Percentiles rank a stretch among this genome's conserved stretches.
These are phyloP conservation scores for Sigmodon hispidus DNA, from an alignment of 2,113 vertebrate genomes.

Conservation along the genomic window DNA sequence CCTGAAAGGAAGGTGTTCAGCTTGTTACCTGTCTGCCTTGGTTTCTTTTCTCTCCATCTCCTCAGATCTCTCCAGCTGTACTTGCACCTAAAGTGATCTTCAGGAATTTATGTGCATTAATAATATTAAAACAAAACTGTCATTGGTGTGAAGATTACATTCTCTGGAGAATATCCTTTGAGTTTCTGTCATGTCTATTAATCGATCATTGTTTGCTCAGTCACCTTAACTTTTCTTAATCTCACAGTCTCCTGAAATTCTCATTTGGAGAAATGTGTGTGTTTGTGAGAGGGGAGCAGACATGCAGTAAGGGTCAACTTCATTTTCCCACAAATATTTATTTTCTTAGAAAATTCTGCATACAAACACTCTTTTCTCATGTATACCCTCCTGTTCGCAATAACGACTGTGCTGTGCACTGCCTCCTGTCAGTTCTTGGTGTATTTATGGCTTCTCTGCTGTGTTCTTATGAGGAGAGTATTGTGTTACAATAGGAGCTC, in stretches of 20 bases:
- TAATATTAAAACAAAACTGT: neutral
- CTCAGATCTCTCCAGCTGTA: too few relatives aligned
- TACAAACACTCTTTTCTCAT: neutral
- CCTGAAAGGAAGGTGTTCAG: neutral
- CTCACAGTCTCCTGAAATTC: neutral
- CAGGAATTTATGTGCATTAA: neutral
- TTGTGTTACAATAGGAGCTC: conserved; percentile 40
- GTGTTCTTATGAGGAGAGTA: neutral
- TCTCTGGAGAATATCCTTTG: neutral
- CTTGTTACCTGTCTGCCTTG: neutral
- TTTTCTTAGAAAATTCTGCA: neutral
- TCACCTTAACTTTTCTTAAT: neutral
- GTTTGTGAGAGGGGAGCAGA: neutral
- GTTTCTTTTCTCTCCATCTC: neutral
- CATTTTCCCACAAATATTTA: neutral
- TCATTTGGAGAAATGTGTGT: neutral
- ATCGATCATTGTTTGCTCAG: neutral
- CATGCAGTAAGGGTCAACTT: neutral
- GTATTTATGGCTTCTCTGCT: neutral
- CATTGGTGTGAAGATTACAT: neutral
- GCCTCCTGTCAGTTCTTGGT: neutral
- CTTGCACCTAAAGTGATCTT: neutral
- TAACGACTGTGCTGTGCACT: neutral
- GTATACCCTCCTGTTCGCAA: neutral
- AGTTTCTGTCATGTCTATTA: neutral